Evolutionary conservation across 2,888 invertebrate genomes (phyloP), one percentile per base, ranked within the genome.

Genomic region (Hydrotaea cyrtoneurina): DNA sequence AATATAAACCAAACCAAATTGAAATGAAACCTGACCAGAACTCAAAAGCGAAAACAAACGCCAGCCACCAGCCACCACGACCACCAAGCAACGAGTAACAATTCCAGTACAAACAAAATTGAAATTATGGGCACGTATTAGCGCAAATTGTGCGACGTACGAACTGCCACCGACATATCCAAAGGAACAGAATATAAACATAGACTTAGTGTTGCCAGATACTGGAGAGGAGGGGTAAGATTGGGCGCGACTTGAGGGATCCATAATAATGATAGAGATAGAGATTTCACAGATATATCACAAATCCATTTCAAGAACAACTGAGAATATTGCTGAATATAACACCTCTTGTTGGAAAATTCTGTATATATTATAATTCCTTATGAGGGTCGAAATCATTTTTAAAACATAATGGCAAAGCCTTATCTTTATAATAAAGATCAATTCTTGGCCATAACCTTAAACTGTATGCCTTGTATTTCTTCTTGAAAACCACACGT

Each of bases 91-190:
- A 53, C 39, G 31, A 43, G 57, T 57, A 39, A 55, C 0, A 57
- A 21, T 39, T 80, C 64, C 31, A 15, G 13, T 13, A 13, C n/a
- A 15, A 15, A 50, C 19, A 77, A 76, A 74, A 78, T 83, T 81
- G 76, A 81, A 79, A 84, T 79, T 84, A 84, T 84, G 78, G 66
- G 53, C 84, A 84, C 78, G 84, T 84, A 46, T 80, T 57, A 74
- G 59, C 43, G 59, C 62, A 77, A 83, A 83, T 80, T 62, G 73
- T 74, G 36, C 21, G 39, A 19, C 19, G 36, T 31, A 15, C 39
- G 11, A 15, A 73, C 23, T 78, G 17, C 72, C 62, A 31, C 7
- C 31, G 3, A 55, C 55, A 2, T 55, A 55, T 26, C 23, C 21
- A 4, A n/a, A 23, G 11, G 59, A 55, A 23, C 23, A 59, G 59